Conservation (phyloP, 2,797 vertebrate genomes). For the Gouania willdenowi region DNA sequence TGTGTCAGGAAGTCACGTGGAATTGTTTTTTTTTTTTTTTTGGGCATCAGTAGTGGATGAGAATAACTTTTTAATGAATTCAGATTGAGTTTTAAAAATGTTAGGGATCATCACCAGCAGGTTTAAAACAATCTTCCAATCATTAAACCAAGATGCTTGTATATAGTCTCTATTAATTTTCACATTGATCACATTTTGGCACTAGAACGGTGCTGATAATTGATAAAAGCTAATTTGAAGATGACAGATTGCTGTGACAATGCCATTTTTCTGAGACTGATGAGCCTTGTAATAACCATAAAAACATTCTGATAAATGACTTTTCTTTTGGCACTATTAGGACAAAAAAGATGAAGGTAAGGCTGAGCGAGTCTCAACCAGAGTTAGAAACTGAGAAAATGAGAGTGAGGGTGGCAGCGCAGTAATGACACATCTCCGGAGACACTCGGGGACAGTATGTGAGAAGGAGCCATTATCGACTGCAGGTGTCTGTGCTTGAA, state of each 20-base stretch:
- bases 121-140: no score
- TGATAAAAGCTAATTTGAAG: conserved; percentile 50
- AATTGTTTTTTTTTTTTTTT: conserved; percentile 18
- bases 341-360: conserved; percentile 20
- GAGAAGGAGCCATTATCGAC: conserved; percentile 15
- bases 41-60: no score
- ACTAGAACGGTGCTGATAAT: conserved; percentile 45
- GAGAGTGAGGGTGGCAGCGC: conserved; percentile 2
- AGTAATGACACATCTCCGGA: conserved; percentile 32
- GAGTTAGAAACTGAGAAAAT: conserved; percentile 1
- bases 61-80: no score
- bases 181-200: conserved; percentile 19
- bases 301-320: conserved; percentile 51
- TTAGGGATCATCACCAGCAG: no score
- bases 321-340: conserved; percentile 5
- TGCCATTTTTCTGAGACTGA: conserved; percentile 59
- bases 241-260: conserved; percentile 31
- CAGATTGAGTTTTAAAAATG: no score
- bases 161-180: no score
- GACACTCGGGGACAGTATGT: conserved; percentile 15
- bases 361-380: conserved; percentile 13
- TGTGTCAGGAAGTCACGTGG: no score
- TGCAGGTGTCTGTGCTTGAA: background rate
- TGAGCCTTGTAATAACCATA: conserved; percentile 36
- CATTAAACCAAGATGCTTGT: no score